Evolutionary conservation across 37 sponge, comb jelly and placozoan species (phyloP).

Genomic region (Axinella damicornis): DNA sequence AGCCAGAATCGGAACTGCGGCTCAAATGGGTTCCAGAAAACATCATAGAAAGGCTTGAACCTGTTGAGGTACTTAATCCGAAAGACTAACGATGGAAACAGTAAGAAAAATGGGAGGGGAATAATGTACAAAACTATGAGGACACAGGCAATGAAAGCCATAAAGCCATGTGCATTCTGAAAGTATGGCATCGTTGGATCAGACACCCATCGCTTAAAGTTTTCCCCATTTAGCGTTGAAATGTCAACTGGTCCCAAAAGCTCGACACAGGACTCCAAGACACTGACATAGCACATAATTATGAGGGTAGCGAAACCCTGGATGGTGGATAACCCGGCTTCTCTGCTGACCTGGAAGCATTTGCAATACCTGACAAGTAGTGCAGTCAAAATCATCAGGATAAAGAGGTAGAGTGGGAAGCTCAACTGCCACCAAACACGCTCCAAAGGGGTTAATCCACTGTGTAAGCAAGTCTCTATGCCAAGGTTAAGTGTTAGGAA

Average conservation of each 20-base stretch:
- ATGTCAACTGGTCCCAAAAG: background rate
- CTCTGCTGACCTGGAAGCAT: background rate
- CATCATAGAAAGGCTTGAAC: conserved; percentile 38
- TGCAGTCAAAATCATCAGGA: conserved; percentile 1
- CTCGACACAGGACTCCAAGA: conserved; percentile 17
- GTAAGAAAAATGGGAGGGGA: conserved; percentile 13
- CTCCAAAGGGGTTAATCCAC: background rate
- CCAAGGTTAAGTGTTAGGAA: conserved; percentile 21
- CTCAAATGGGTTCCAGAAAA: conserved; percentile 36
- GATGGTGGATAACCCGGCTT: conserved; percentile 1
- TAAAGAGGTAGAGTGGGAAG: conserved; percentile 30
- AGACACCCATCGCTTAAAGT: background rate
- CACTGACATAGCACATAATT: conserved; percentile 27
- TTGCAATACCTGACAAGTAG: background rate
- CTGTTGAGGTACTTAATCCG: background rate
- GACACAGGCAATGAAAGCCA: conserved; percentile 2
- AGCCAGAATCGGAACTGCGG: conserved; percentile 22
- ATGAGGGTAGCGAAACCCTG: conserved; percentile 33
- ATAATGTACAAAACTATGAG: conserved; percentile 17
- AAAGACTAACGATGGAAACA: conserved; percentile 26
- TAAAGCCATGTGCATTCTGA: background rate
- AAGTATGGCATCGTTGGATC: conserved; percentile 19
- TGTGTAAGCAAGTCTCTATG: conserved; percentile 40
- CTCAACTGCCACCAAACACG: conserved; percentile 4
- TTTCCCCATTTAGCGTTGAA: background rate